Percentiles rank a stretch among this genome's conserved stretches.
phyloP scores from a whole-genome alignment of 2,888 invertebrate genomes.

The Parelbella ahira region DNA sequence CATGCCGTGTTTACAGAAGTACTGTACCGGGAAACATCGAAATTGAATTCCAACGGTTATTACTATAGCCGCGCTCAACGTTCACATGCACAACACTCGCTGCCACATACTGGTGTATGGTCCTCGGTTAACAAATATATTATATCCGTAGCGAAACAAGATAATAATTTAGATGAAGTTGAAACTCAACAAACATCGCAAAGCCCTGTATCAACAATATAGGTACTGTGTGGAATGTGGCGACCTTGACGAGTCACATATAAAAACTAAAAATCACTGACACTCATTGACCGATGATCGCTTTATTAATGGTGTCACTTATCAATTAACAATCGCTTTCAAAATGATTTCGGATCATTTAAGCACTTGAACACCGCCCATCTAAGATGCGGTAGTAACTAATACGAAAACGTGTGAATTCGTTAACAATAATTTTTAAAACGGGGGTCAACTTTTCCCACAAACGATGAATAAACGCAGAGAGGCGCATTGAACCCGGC shows the following conservation, averaged over 20 bases:
- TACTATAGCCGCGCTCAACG: conserved; percentile 45
- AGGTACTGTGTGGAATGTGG: conserved; percentile 54
- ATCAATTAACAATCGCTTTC: conserved; percentile 6
- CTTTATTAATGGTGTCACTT: conserved; percentile 6
- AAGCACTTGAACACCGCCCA: conserved; percentile 32
- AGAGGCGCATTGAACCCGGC: conserved; percentile 80
- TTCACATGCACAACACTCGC: conserved; percentile 48
- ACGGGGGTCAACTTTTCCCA: conserved; percentile 80
- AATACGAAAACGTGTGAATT: conserved; percentile 72
- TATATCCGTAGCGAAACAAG: conserved; percentile 60
- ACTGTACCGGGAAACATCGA: conserved; percentile 19
- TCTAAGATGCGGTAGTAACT: conserved; percentile 62
- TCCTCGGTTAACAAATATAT: conserved; percentile 59
- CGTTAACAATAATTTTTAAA: conserved; percentile 76
- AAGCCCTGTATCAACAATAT: conserved; percentile 67
- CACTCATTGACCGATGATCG: conserved; percentile 22
- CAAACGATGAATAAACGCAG: conserved; percentile 79
- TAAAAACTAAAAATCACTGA: conserved; percentile 29
- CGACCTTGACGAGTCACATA: conserved; percentile 61
- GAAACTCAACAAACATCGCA: conserved; percentile 68
- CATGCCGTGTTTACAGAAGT: too few species aligned
- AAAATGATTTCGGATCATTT: conserved; percentile 14
- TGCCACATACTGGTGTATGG: conserved; percentile 46
- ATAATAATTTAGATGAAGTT: conserved; percentile 69
- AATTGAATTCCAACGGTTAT: conserved; percentile 42